These are phyloP conservation scores for Nymphalis c-album DNA, from an alignment of 2,888 invertebrate species.

Conservation along the genomic window DNA sequence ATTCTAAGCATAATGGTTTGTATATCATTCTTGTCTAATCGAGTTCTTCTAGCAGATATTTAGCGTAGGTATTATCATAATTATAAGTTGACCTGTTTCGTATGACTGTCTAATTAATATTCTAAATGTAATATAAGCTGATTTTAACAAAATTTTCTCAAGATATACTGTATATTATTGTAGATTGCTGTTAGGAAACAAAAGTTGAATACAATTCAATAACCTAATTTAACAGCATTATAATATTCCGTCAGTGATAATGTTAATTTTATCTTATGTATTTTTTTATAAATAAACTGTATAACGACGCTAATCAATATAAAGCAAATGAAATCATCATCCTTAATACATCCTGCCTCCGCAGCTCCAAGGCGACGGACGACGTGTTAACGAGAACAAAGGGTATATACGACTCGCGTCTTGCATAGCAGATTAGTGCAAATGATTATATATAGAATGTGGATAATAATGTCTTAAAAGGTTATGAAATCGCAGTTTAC, in stretches of 20 bases:
- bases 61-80: too few species aligned
- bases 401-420: slow-evolving; percentile 22
- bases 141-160: neutral
- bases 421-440: slow-evolving; percentile 30
- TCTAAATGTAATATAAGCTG: too few species aligned
- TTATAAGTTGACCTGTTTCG: too few species aligned
- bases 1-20: neutral
- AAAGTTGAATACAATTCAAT: too few species aligned
- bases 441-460: slow-evolving; percentile 23
- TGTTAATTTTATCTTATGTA: neutral
- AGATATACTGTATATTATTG: neutral
- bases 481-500: slow-evolving; percentile 23
- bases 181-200: too few species aligned
- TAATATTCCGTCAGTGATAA: neutral
- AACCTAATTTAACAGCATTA: too few species aligned
- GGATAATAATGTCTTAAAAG: slow-evolving; percentile 22
- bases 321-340: slow-evolving; percentile 31
- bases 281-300: neutral
- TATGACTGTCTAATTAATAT: too few species aligned
- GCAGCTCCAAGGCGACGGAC: slow-evolving; percentile 30
- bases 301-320: slow-evolving; percentile 17
- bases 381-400: slow-evolving; percentile 25
- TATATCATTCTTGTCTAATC: neutral
- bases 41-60: too few species aligned
- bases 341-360: slow-evolving; percentile 29